A percentile compares a stretch with the other conserved stretches of the same genome.
These are phyloP conservation scores for Aplodontia rufa DNA, from an alignment of 2,113 vertebrate species.

Conservation along the genomic window DNA sequence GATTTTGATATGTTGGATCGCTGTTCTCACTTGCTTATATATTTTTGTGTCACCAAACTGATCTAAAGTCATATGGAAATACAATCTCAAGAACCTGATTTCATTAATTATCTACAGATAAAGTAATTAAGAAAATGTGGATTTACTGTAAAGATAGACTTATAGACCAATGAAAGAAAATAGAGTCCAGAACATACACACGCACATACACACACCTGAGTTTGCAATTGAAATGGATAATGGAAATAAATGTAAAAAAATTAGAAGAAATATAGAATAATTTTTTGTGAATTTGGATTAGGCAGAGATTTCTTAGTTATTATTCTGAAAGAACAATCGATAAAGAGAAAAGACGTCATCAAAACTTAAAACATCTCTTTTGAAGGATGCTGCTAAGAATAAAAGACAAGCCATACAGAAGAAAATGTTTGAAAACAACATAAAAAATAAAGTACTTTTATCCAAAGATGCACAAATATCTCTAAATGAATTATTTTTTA, in stretches of 20 bases:
- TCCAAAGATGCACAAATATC: too few relatives aligned
- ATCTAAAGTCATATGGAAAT: not conserved
- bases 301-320: not conserved
- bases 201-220: not conserved
- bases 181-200: not conserved
- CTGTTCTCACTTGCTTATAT: not conserved
- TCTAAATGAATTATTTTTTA: too few relatives aligned
- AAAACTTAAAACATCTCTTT: not conserved
- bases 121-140: not conserved
- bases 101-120: not conserved
- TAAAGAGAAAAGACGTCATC: not conserved
- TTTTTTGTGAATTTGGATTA: not conserved
- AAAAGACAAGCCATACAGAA: too few relatives aligned
- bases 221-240: not conserved
- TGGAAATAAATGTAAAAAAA: not conserved
- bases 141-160: not conserved
- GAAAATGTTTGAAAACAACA: too few relatives aligned
- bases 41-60: not conserved
- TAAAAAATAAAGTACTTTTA: too few relatives aligned
- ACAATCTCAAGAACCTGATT: not conserved
- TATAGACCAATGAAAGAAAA: not conserved
- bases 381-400: not conserved
- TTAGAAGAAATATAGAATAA: not conserved
- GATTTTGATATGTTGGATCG: too few relatives aligned
- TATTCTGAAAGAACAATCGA: not conserved